Evolutionary conservation across 2,113 vertebrate genomes (phyloP), one percentile per base, ranked within the genome.

Genomic region (Sceloporus tristichus): DNA sequence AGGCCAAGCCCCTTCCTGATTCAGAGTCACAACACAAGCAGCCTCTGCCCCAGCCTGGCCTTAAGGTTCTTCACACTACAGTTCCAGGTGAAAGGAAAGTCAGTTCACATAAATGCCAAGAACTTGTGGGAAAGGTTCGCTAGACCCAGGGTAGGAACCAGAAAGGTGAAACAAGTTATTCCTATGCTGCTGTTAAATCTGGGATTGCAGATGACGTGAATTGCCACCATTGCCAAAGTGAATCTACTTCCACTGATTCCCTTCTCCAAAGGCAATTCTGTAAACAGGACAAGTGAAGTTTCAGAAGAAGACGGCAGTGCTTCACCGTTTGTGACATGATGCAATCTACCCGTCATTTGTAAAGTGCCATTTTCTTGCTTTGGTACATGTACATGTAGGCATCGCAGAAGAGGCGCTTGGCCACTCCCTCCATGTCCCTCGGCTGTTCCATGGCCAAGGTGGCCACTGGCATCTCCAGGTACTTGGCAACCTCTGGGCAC

Each of bases 311-410:
- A 8, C 14, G 83, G 70, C 73, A 76, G 62, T 59, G 0, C 0
- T 48, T 9, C n/a, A 18, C 4, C 3, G 59, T 13, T 4, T 19
- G 34, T n/a, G 62, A 54, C 73, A 38, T 5, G 25, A 23, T n/a
- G 23, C 79, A 95, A 89, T 19, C 18, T 4, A 10, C 18, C 23
- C 1, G 9, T 97, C 95, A 98, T 86, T 96, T 97, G 87, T 98
- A 98, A 0, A 98, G 96, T 0, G 95, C 96, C 97, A 98, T 98
- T 84, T 92, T 97, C 87, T 92, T 95, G 94, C 96, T 98, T 94
- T 98, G 97, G 89, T 98, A 98, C 92, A 98, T 95, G 94, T 98
- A 98, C 97, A 98, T 98, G 95, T 98, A 98, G 92, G 98, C 98
- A 0, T 98, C 98, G 0, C 98, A 98, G 92, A 98, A 98, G 79